Conservation (phyloP, 2,113 vertebrate species). For the Epinephelus fuscoguttatus region DNA sequence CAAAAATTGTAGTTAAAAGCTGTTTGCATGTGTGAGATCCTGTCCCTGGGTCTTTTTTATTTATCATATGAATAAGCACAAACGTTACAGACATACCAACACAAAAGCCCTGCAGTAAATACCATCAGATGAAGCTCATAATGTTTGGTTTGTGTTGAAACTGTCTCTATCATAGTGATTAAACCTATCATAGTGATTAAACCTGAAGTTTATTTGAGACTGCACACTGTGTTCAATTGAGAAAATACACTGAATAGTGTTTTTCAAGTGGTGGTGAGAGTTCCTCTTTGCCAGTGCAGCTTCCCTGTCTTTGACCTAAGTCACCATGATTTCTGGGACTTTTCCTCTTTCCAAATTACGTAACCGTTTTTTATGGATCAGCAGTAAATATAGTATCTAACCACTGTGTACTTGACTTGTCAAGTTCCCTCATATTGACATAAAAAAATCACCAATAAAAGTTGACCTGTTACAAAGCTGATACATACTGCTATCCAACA, state of each 20-base stretch:
- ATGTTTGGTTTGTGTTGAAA: conserved; percentile 8
- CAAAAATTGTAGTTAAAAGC: background rate
- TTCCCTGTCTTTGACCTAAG: background rate
- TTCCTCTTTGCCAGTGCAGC: background rate
- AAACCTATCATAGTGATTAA: background rate
- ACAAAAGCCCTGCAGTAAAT: background rate
- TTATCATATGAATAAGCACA: conserved; percentile 9
- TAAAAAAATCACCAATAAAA: background rate
- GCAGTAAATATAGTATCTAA: background rate
- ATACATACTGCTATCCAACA: background rate
- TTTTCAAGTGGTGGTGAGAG: background rate
- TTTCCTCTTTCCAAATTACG: background rate
- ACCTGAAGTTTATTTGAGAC: background rate
- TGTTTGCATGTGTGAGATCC: background rate
- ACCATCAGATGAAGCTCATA: background rate
- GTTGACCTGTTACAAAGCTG: background rate
- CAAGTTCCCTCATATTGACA: background rate
- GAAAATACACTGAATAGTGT: background rate
- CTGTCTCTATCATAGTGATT: background rate
- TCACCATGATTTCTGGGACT: background rate
- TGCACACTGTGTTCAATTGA: background rate
- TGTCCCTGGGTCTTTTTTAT: background rate
- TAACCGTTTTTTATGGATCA: background rate
- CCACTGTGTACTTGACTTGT: background rate
- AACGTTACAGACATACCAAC: background rate